Evolutionary conservation across 1,140 invertebrate genomes (phyloP).

Genomic region (Philotrypesis tridentata): DNA sequence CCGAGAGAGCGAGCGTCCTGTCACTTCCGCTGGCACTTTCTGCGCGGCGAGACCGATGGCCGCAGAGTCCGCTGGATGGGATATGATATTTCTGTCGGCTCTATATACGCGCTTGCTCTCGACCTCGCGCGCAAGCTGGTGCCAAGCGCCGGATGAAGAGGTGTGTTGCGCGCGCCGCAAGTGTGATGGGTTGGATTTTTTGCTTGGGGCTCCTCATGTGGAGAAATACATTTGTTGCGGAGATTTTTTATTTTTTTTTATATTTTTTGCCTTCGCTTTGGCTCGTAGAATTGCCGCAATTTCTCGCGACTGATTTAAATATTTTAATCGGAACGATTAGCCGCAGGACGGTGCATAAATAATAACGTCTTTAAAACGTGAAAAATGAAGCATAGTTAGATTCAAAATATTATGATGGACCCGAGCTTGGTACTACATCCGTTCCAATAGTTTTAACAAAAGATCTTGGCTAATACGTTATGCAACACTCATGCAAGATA

Average conservation of each 20-base stretch:
- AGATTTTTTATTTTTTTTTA: not conserved
- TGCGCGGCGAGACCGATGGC: not conserved
- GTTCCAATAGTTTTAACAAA: not conserved
- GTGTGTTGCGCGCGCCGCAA: not conserved
- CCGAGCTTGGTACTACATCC: too few species aligned
- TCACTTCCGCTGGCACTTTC: slow-evolving; percentile 36
- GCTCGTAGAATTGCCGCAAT: too few species aligned
- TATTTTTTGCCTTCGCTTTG: too few species aligned
- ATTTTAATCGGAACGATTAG: too few species aligned
- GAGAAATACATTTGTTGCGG: too few species aligned
- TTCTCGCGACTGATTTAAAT: too few species aligned
- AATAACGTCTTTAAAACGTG: too few species aligned
- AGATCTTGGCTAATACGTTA: not conserved
- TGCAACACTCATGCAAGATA: not conserved
- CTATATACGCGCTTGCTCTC: not conserved
- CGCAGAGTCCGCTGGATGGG: not conserved
- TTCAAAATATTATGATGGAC: too few species aligned
- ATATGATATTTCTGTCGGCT: not conserved
- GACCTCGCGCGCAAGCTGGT: not conserved
- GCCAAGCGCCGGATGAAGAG: not conserved
- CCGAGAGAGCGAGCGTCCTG: not conserved
- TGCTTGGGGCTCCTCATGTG: not conserved
- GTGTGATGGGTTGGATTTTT: not conserved
- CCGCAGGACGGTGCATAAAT: too few species aligned
- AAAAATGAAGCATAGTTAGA: too few species aligned